Conservation (phyloP, 1,140 invertebrate species). For the Dendrolimus kikuchii region DNA sequence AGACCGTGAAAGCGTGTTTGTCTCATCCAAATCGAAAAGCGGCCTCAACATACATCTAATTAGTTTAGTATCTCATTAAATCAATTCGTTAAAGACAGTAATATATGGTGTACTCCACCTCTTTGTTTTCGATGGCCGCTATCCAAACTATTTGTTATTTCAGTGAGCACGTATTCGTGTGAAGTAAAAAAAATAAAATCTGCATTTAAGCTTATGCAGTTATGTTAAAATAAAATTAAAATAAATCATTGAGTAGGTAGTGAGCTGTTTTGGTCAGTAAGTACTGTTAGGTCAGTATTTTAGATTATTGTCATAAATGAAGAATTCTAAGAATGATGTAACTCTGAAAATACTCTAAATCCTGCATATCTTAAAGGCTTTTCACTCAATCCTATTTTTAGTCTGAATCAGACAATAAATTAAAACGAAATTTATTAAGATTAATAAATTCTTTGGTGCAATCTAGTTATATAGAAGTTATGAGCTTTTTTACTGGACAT, state of each 20-base stretch:
- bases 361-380: too few relatives aligned
- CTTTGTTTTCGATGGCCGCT: conserved; percentile 60
- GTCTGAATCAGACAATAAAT: too few relatives aligned
- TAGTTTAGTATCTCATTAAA: conserved; percentile 65
- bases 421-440: too few relatives aligned
- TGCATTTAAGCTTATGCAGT: conserved; percentile 8
- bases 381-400: too few relatives aligned
- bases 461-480: too few relatives aligned
- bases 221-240: background rate
- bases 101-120: conserved; percentile 46
- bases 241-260: background rate
- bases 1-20: conserved; percentile 36
- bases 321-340: too few relatives aligned
- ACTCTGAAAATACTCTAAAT: too few relatives aligned
- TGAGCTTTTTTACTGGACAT: too few relatives aligned
- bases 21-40: conserved; percentile 44
- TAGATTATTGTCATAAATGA: too few relatives aligned
- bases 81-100: conserved; percentile 62
- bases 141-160: conserved; percentile 68
- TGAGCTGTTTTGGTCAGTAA: background rate
- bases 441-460: too few relatives aligned
- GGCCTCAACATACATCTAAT: conserved; percentile 53
- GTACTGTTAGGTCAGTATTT: too few relatives aligned
- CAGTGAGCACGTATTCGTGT: conserved; percentile 25
- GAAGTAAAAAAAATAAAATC: conserved; percentile 26